Conservation (phyloP, 2,797 vertebrate genomes). For the Intellagama lesueurii region DNA sequence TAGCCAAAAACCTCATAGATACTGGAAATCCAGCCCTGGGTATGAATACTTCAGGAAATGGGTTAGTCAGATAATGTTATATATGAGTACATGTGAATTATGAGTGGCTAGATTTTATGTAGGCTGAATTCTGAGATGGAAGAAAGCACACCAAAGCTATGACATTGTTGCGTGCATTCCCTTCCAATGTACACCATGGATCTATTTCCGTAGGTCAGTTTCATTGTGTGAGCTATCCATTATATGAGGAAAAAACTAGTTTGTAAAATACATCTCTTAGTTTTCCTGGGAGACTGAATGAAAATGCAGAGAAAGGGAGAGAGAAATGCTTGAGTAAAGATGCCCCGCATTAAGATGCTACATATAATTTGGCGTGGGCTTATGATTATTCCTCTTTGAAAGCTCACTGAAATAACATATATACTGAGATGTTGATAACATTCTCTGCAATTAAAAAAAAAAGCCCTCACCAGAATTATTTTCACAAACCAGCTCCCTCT, state of each 20-base stretch:
- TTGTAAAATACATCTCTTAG: background rate
- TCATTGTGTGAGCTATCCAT: background rate
- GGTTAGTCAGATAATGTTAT: background rate
- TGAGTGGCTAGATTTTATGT: background rate
- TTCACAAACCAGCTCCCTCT: background rate
- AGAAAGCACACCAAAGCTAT: background rate
- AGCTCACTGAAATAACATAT: slow-evolving; percentile 8
- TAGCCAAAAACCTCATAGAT: background rate
- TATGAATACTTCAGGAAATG: background rate
- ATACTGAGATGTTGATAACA: slow-evolving; percentile 5
- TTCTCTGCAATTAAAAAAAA: slow-evolving; percentile 3
- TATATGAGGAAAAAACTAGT: background rate
- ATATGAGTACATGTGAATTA: background rate
- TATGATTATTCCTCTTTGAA: background rate
- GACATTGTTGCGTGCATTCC: background rate
- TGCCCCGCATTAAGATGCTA: background rate
- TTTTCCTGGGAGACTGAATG: slow-evolving; percentile 11
- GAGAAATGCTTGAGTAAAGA: slow-evolving; percentile 22
- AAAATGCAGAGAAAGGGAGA: slow-evolving; percentile 7
- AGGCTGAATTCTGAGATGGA: background rate
- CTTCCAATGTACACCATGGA: background rate
- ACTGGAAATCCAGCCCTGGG: background rate
- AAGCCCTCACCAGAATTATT: background rate
- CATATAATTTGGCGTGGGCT: slow-evolving; percentile 17
- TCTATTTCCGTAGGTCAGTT: background rate